Evolutionary conservation across 2,113 vertebrate genomes (phyloP).

Genomic region (Mus musculus): GRCm39 chr6:129995501-129996000

Average conservation of each 20-base stretch:
- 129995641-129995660: neutral
- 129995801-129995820: conserved; percentile 14
- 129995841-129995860: conserved; percentile 9
- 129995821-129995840: neutral
- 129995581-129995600: neutral
- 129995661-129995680: no score
- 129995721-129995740: neutral
- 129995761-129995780: neutral
- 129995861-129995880: rapidly evolving
- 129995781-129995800: conserved; percentile 13
- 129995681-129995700: no score
- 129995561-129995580: rapidly evolving
- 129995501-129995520: neutral
- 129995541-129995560: neutral
- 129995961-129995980: neutral
- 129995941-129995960: neutral
- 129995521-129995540: neutral
- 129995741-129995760: neutral
- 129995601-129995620: neutral
- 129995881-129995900: conserved; percentile 41
- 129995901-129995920: neutral
- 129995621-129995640: neutral
- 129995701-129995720: neutral
- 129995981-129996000: neutral
- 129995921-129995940: neutral